Evolutionary conservation across 1,140 invertebrate genomes (phyloP), one percentile per base, ranked within the genome.

Genomic region (Bombus polaris): DNA sequence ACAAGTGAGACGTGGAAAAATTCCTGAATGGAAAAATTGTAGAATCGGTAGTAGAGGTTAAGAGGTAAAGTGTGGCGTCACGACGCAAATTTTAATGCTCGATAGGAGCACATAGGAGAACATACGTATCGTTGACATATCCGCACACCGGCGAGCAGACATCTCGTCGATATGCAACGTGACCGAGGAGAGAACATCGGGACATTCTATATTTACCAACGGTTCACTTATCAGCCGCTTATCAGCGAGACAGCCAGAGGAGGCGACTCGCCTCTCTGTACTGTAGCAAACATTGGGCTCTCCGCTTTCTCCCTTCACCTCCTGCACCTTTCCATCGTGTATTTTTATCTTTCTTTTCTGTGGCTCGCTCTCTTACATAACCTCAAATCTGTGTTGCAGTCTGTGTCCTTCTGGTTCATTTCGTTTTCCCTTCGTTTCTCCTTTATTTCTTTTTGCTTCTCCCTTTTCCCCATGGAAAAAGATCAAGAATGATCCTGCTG

Each of bases 191-290:
- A 80, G 71, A 78, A 73, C 65, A 83, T 77, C 74, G 85, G 74
- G 57, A 87, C 81, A 73, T 87, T 87, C 85, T 87, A 87, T 87
- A 87, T 83, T 87, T 87, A 87, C 53, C 85, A 73, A 18, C 74
- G 57, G 32, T 59, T 84, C 59, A 70, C 81, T 83, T 87, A 84
- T 87, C 85, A 78, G 18, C 12, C 72, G 74, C 42, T 88, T 82
- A 88, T 85, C 78, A 85, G 35, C 70, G 72, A 70, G 74, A 86
- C 85, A 76, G 66, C 35, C 85, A 66, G 74, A 78, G 73, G 85
- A 87, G 81, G 47, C 74, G 47, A 70, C 82, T 79, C 66, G 59
- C 81, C 83, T 71, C 57, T 65, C 70, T 65, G 47, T 18, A 37
- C 78, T 62, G n/a, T 47, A n/a, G 78, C 71, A 72, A 80, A 85